These are phyloP conservation scores for Amiota mariae DNA, from an alignment of 2,888 invertebrate genomes.

Conservation along the genomic window DNA sequence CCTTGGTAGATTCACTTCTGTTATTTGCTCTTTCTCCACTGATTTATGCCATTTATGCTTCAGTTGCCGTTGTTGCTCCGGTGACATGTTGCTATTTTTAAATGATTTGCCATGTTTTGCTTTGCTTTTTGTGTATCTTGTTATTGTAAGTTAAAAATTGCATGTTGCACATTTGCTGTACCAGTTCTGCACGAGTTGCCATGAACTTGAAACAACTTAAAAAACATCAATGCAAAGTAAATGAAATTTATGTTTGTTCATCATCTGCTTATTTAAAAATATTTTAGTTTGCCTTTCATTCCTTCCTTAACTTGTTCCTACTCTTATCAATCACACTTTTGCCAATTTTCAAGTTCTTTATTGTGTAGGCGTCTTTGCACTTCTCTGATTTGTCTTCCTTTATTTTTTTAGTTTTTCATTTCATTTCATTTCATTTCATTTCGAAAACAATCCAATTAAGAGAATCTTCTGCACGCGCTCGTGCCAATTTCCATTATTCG, in stretches of 20 bases:
- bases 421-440: constrained; percentile 18
- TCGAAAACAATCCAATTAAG: constrained; percentile 1
- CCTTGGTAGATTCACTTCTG: too few species aligned
- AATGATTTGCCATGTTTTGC: constrained; percentile 39
- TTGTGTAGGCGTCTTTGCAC: constrained; percentile 20
- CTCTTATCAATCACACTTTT: neutral
- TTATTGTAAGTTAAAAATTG: constrained; percentile 55
- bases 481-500: too few species aligned
- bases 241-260: too few species aligned
- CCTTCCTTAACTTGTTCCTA: too few species aligned
- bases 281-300: too few species aligned
- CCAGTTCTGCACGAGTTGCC: constrained; percentile 49
- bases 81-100: constrained; percentile 64
- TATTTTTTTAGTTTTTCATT: neutral
- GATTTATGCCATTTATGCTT: constrained; percentile 29
- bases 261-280: too few species aligned
- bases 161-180: constrained; percentile 51
- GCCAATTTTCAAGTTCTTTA: constrained; percentile 11
- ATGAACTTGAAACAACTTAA: constrained; percentile 46
- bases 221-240: too few species aligned
- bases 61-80: constrained; percentile 37
- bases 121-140: constrained; percentile 41
- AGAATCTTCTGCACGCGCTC: too few species aligned
- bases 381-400: neutral
- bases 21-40: constrained; percentile 15